A percentile compares a stretch with the other conserved stretches of the same genome.
Conservation (phyloP, 2,888 invertebrate species). For the Anthophora plumipes region DNA sequence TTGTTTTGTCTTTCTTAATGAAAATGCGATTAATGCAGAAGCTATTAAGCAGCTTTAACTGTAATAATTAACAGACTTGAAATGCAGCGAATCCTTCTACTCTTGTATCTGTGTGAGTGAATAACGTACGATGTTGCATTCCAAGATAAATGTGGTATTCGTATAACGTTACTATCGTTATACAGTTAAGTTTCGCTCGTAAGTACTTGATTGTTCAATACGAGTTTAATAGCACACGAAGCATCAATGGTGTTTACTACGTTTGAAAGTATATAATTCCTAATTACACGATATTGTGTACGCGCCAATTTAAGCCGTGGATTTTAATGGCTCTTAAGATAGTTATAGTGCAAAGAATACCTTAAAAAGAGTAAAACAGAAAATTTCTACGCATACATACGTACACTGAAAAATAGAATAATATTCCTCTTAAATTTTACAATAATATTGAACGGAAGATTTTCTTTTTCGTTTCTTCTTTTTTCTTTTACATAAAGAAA, state of each 20-base stretch:
- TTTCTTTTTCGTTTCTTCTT: too few relatives aligned
- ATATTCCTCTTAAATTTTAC: too few relatives aligned
- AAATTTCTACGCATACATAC: too few relatives aligned
- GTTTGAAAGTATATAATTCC: background rate
- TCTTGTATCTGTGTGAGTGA: background rate
- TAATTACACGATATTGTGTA: background rate
- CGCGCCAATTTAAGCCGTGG: background rate
- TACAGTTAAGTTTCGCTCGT: slow-evolving; percentile 34
- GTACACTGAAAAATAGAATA: too few relatives aligned
- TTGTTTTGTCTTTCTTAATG: background rate
- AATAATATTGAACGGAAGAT: too few relatives aligned
- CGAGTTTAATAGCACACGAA: background rate
- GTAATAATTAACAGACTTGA: slow-evolving; percentile 7
- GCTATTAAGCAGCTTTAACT: background rate
- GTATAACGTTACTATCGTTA: slow-evolving; percentile 38
- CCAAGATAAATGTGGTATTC: slow-evolving; percentile 41
- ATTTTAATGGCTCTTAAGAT: too few relatives aligned
- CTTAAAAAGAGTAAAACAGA: too few relatives aligned
- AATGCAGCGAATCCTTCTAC: background rate
- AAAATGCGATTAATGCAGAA: background rate
- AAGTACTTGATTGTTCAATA: slow-evolving; percentile 10
- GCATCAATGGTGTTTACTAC: background rate
- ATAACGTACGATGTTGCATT: slow-evolving; percentile 20
- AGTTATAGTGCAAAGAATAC: too few relatives aligned
- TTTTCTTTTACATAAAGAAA: too few relatives aligned